Conservation (phyloP, 1,140 invertebrate genomes). For the Colletes latitarsis region DNA sequence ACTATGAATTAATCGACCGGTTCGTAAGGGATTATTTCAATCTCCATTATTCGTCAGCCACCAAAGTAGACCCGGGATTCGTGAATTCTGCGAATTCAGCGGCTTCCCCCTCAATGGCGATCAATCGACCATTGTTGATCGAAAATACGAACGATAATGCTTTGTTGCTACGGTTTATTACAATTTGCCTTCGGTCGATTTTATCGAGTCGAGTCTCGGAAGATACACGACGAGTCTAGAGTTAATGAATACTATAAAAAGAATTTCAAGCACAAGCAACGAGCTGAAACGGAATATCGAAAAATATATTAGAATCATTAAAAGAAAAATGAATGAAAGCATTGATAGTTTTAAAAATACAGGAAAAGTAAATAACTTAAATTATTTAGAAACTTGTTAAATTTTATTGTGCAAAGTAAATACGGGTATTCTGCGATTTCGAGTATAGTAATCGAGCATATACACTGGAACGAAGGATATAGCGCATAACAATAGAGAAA, state of each 20-base stretch:
- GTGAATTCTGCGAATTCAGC: slow-evolving; percentile 31
- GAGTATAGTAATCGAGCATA: neutral
- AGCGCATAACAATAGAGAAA: neutral
- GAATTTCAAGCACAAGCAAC: too few relatives aligned
- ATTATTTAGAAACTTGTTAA: too few relatives aligned
- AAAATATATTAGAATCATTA: too few relatives aligned
- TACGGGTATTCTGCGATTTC: neutral
- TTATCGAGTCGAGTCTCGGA: too few relatives aligned
- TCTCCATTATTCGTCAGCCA: slow-evolving; percentile 38
- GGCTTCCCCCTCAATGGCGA: slow-evolving; percentile 24
- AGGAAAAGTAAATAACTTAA: too few relatives aligned
- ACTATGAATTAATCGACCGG: slow-evolving; percentile 35
- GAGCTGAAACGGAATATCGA: too few relatives aligned
- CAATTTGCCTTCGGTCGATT: neutral
- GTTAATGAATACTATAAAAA: too few relatives aligned
- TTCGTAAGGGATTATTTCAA: slow-evolving; percentile 26
- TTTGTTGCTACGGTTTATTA: slow-evolving; percentile 4
- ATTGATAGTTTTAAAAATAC: too few relatives aligned
- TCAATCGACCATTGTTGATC: slow-evolving; percentile 18
- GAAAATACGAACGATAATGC: slow-evolving; percentile 27
- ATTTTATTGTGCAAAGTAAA: neutral
- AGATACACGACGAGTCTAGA: too few relatives aligned
- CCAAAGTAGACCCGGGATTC: neutral
- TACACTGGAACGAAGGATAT: neutral
- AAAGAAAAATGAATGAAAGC: too few relatives aligned